Base-by-base conservation (phyloP, 2,113 vertebrate genomes). In the Zootoca vivipara region DNA sequence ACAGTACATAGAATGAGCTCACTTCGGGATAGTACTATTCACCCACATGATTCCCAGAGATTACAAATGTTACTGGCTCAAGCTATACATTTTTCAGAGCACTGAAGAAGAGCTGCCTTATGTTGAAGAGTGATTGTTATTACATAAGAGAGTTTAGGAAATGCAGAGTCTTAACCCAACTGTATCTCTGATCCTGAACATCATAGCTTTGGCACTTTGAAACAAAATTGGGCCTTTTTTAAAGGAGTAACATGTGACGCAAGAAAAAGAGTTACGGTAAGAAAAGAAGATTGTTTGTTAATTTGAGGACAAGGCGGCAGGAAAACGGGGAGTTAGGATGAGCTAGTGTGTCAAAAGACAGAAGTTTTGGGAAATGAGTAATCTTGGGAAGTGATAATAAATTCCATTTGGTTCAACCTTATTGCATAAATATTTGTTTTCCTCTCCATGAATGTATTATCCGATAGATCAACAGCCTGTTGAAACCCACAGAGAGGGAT, bases 201-300 rank as follows among this genome's bases (percentile, higher is more conserved):
- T 33, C 79, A 67, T 73, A 87, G 38, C 38, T 35, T 79, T 81
- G 28, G 46, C 83, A 83, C 46, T 5, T 69, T 5, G 24, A n/a
- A 35, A 84, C 56, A 28, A 64, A 82, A 74, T 69, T 64, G 46
- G 91, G 62, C 74, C 38, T 7, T 84, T 73, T n/a, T 69, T 24
- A 6, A n/a, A n/a, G 58, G n/a, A 77, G 18, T 75, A 79, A 58
- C 83, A 62, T 62, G 26, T 58, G n/a, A 28, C 65, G 65, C 22
- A 22, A 58, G 58, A 81, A 3, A 64, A 35, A 38, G 79, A 64
- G 22, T 65, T 81, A n/a, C n/a, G n/a, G n/a, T n/a, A 7, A 24
- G 18, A 46, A 30, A 90, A 73, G 3, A 22, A 81, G 26, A 9
- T 15, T 75, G 33, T 69, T 2, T 33, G 52, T 7, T 83, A 79